phyloP scores from a whole-genome alignment of 2,113 vertebrate species.

The Chaetops frenatus region DNA sequence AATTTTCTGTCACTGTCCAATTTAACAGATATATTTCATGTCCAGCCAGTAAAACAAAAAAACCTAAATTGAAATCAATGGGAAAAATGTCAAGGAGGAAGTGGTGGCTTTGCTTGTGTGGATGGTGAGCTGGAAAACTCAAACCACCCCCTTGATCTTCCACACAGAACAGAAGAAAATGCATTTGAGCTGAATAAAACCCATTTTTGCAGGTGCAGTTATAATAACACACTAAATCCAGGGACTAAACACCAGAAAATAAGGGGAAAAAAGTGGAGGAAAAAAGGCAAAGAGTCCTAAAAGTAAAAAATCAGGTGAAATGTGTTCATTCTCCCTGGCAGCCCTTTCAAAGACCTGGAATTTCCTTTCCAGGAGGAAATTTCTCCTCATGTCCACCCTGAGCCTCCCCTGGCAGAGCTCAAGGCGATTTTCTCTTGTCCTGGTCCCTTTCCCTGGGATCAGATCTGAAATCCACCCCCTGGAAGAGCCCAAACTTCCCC shows the following conservation, averaged over 20 bases:
- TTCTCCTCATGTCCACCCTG: no score
- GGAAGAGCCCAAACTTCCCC: no score
- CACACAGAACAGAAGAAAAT: not conserved
- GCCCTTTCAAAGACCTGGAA: no score
- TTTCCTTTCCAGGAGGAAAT: no score
- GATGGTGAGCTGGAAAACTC: not conserved
- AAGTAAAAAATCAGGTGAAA: not conserved
- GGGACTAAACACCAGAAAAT: not conserved
- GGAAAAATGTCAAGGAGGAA: not conserved
- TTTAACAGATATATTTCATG: not conserved
- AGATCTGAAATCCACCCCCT: no score
- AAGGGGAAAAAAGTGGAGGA: rapidly evolving
- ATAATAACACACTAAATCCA: not conserved
- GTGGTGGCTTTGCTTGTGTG: not conserved
- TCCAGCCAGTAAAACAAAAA: not conserved
- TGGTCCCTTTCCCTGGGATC: no score
- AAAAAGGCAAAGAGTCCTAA: not conserved
- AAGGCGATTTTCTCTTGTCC: no score
- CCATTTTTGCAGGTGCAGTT: not conserved
- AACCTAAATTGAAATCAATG: not conserved
- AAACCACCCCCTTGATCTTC: not conserved
- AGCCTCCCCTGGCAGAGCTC: no score
- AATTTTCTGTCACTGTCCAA: not conserved
- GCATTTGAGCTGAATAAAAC: not conserved
- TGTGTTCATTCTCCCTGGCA: no score